Evolutionary conservation across 1,140 invertebrate genomes (phyloP), one percentile per base, ranked within the genome.

Genomic region (Polypedilum vanderplanki): DNA sequence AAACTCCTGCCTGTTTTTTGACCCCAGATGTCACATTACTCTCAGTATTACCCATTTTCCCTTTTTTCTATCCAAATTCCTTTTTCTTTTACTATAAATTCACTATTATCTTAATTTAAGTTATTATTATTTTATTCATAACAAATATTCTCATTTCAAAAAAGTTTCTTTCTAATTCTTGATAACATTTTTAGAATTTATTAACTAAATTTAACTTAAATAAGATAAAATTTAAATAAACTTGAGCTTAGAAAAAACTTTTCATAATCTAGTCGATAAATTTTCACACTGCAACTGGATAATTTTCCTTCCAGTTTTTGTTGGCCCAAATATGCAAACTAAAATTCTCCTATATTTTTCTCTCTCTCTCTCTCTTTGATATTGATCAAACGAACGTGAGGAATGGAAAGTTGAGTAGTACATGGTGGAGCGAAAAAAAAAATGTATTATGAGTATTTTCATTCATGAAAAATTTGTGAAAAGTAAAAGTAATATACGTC

Each of bases 11-110:
- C 81, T 96, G 94, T 77, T 95, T 95, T 82, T 96, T 96, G 0
- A 96, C 93, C 74, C 93, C 93, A 82, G 92, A 94, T 0, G 93
- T 91, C 8, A 96, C 94, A 84, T 95, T 95, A 79, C 93, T 95
- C 79, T 95, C 93, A 2, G 94, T 93, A 87, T 96, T 96, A 79
- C 94, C 94, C 94, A 96, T 95, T 74, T 83, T 81, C 76, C 77
- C n/a, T 18, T 46, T 33, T 33, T 33, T 33, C 24, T 33, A 33
- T 33, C 2, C 24, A 33, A 73, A 73, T 41, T 73, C 1, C 15
- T 75, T 70, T 70, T 22, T 22, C 65, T 70, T 20, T 1, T 20
- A 70, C n/a, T 33, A 33, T 33, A 33, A 33, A 33, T 33, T 33
- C 24, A 33, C 24, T 33, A 3, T 70, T 70, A 10, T 18, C 65